Conservation (phyloP, 1,140 invertebrate genomes). For the Yoshiicerus persimilis region DNA sequence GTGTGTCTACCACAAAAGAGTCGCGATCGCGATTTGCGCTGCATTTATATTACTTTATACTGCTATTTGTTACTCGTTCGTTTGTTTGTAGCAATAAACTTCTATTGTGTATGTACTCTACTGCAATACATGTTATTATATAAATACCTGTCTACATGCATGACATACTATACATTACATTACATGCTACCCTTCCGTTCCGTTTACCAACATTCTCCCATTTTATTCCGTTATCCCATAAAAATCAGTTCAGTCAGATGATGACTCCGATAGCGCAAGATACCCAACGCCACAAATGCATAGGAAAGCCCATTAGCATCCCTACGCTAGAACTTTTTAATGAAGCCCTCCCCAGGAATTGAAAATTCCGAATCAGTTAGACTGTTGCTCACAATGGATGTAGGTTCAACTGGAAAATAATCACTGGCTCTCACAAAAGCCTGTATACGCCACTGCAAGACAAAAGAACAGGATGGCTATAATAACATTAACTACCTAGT, state of each 20-base stretch:
- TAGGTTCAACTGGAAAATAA: neutral
- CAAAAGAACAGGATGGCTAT: neutral
- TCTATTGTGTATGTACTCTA: neutral
- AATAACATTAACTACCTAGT: neutral
- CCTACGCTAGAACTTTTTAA: neutral
- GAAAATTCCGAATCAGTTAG: too few species aligned
- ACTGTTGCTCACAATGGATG: too few species aligned
- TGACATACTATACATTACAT: neutral
- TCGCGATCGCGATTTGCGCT: neutral
- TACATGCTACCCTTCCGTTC: neutral
- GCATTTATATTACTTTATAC: neutral
- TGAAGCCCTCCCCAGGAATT: too few species aligned
- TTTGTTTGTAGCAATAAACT: neutral
- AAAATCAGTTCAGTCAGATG: neutral
- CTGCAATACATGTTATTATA: neutral
- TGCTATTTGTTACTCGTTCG: too few species aligned
- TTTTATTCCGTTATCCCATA: slow-evolving; percentile 4
- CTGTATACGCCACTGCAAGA: neutral
- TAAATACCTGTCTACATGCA: neutral
- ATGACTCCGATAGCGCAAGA: neutral
- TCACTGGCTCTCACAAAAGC: neutral
- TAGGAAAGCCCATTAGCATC: neutral
- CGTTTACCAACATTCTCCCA: neutral
- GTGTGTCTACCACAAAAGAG: neutral
- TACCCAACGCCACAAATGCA: neutral